Evolutionary conservation across 2,113 vertebrate genomes (phyloP).

Genomic region (Cyanistes caeruleus): DNA sequence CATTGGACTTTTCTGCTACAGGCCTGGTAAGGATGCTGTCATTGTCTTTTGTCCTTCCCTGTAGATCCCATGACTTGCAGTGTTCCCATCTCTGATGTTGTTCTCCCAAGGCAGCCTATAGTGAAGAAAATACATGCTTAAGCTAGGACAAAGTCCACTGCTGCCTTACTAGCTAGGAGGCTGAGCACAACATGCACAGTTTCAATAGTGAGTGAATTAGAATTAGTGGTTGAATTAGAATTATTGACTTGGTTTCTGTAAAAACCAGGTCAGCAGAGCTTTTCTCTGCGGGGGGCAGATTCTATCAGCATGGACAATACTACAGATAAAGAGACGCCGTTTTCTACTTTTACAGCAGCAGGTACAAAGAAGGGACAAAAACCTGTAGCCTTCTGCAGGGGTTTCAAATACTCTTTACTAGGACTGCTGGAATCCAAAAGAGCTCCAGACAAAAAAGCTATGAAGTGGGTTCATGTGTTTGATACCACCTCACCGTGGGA

Average conservation of each 20-base stretch:
- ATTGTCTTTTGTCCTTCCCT: not conserved
- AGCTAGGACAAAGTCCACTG: not conserved
- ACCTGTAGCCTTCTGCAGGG: not conserved
- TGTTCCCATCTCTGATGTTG: not conserved
- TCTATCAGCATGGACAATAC: not conserved
- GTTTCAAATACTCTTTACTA: not conserved
- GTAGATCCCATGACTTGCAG: not conserved
- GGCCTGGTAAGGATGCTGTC: not conserved
- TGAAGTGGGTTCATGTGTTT: not conserved
- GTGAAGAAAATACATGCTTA: not conserved
- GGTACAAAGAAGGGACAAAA: not conserved
- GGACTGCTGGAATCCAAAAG: not conserved
- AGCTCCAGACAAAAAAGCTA: not conserved
- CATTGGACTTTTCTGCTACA: not conserved
- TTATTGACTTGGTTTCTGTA: not conserved
- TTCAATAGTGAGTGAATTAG: not conserved
- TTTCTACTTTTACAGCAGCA: not conserved
- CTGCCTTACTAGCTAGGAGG: not conserved
- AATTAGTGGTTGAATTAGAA: not conserved
- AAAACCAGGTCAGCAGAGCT: not conserved
- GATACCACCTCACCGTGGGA: not conserved
- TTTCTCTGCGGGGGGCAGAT: not conserved
- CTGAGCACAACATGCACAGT: not conserved
- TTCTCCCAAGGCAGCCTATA: not conserved
- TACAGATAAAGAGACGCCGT: not conserved